Percentiles rank a stretch among this genome's conserved stretches.
Evolutionary conservation across 2,113 vertebrate species (phyloP).

Genomic region (Daboia siamensis): DNA sequence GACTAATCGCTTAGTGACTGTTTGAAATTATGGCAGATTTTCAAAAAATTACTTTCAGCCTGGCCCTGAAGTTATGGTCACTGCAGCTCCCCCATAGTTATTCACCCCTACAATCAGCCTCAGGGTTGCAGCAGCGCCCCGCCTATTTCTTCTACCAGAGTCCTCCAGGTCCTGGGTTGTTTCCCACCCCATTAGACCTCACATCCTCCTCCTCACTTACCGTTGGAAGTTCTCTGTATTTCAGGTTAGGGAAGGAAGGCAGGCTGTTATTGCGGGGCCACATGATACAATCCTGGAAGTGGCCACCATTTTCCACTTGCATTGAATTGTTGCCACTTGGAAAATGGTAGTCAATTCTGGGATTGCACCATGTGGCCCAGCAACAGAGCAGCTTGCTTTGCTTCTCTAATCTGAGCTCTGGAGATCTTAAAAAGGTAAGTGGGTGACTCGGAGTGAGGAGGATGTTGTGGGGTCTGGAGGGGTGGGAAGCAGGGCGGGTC

Average conservation of each 20-base stretch:
- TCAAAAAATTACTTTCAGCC: neutral
- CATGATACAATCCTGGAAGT: neutral
- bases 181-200: neutral
- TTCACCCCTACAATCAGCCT: too few relatives aligned
- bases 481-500: neutral
- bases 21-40: neutral
- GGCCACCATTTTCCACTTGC: neutral
- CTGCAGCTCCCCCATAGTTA: neutral
- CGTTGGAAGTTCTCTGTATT: neutral
- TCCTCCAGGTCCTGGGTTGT: neutral
- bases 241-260: neutral
- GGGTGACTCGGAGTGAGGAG: neutral
- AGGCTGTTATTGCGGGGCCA: neutral
- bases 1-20: neutral
- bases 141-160: neutral
- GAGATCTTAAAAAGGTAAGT: neutral
- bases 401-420: neutral
- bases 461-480: neutral
- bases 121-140: neutral
- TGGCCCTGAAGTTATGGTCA: neutral
- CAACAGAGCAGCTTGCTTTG: neutral
- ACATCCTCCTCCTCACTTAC: neutral
- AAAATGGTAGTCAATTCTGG: neutral
- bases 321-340: neutral
- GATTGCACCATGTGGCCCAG: neutral